Percentiles rank a stretch among this genome's conserved stretches.
These are phyloP conservation scores for Solen grandis DNA, from an alignment of 1,140 invertebrate species.

Conservation along the genomic window DNA sequence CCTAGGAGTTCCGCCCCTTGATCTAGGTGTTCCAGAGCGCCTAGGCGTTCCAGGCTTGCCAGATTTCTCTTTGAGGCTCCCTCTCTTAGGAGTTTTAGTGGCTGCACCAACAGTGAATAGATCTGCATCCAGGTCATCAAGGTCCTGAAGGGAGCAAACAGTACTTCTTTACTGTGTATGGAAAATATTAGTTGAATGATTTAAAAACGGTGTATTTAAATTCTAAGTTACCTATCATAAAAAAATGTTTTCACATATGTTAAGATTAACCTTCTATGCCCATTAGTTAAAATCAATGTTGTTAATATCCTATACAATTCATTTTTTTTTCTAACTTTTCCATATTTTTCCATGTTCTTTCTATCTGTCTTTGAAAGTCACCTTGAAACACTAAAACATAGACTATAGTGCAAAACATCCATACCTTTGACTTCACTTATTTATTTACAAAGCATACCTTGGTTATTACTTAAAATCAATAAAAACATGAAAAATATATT, in stretches of 20 bases:
- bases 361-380: too few relatives aligned
- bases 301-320: too few relatives aligned
- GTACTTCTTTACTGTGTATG: too few relatives aligned
- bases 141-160: constrained; percentile 71
- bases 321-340: too few relatives aligned
- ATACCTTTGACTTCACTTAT: too few relatives aligned
- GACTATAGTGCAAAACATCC: too few relatives aligned
- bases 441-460: too few relatives aligned
- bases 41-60: constrained; percentile 68
- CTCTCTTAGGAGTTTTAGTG: constrained; percentile 65
- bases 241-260: background rate
- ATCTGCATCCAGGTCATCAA: constrained; percentile 79
- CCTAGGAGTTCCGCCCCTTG: constrained; percentile 64
- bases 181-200: background rate
- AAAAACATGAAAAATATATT: too few relatives aligned
- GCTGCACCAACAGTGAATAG: constrained; percentile 67
- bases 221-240: background rate
- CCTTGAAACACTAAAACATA: too few relatives aligned
- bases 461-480: too few relatives aligned
- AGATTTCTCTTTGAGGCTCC: constrained; percentile 56
- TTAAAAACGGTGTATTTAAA: background rate
- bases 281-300: too few relatives aligned
- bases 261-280: background rate
- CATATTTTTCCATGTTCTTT: too few relatives aligned
- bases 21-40: constrained; percentile 64